phyloP scores from a whole-genome alignment of 92 coral and sea anemone genomes.

The Virgularia gustaviana region DNA sequence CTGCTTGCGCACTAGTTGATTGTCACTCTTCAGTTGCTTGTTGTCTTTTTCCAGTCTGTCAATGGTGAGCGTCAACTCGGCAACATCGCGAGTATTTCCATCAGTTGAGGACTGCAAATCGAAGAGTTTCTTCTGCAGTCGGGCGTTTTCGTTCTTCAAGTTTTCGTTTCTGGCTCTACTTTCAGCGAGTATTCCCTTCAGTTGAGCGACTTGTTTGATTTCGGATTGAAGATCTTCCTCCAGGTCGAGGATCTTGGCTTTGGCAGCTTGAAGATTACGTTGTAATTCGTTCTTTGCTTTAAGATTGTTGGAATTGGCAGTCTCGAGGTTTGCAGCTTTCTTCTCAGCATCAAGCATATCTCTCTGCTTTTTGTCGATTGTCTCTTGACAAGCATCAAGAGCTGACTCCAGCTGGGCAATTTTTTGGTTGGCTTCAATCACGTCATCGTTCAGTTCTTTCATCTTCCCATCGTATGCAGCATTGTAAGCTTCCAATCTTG shows the following conservation, averaged over 20 bases:
- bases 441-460: constrained; percentile 68
- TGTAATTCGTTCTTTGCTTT: constrained; percentile 75
- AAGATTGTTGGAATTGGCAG: constrained; percentile 67
- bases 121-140: constrained; percentile 68
- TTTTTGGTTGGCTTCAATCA: constrained; percentile 65
- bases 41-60: constrained; percentile 77
- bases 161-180: constrained; percentile 72
- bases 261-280: constrained; percentile 66
- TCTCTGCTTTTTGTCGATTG: constrained; percentile 59
- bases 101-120: constrained; percentile 75
- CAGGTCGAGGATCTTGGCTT: constrained; percentile 58
- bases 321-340: constrained; percentile 73
- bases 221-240: constrained; percentile 83
- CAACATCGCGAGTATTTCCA: constrained; percentile 53
- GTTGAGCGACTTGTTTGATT: constrained; percentile 82
- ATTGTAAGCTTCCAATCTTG: constrained; percentile 70
- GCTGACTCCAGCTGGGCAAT: constrained; percentile 59
- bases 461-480: constrained; percentile 83
- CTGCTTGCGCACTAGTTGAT: constrained; percentile 63
- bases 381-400: constrained; percentile 66
- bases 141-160: constrained; percentile 78
- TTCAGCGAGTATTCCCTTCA: constrained; percentile 76
- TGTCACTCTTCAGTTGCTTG: constrained; percentile 57
- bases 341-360: constrained; percentile 82
- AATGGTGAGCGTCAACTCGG: constrained; percentile 62